A percentile compares a stretch with the other conserved stretches of the same genome.
Evolutionary conservation across 2,797 vertebrate genomes (phyloP).

Genomic region (Gila robusta): DNA sequence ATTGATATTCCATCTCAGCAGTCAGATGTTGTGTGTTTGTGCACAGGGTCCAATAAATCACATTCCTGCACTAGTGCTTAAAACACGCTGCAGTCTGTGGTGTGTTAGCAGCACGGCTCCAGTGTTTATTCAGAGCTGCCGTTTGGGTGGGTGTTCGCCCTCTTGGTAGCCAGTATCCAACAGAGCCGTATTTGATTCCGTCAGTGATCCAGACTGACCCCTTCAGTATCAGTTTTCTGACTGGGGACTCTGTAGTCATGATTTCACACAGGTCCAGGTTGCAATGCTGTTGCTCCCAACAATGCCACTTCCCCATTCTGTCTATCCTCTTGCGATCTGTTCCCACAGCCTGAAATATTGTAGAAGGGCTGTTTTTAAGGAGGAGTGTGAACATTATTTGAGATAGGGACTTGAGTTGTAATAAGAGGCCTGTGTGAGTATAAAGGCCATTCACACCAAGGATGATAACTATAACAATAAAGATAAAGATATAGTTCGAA

Average conservation of each 20-base stretch:
- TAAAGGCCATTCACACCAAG: background rate
- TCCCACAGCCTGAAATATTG: background rate
- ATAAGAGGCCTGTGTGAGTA: background rate
- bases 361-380: background rate
- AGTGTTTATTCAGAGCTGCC: constrained; percentile 31
- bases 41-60: constrained; percentile 12
- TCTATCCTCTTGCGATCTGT: background rate
- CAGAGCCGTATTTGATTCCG: constrained; percentile 48
- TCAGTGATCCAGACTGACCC: constrained; percentile 40
- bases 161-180: constrained; percentile 23
- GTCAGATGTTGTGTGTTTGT: constrained; percentile 1
- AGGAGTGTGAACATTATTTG: background rate
- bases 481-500: background rate
- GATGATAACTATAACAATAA: background rate
- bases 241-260: constrained; percentile 11
- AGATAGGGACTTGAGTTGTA: background rate
- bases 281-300: constrained; percentile 27
- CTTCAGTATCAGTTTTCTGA: constrained; percentile 35
- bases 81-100: background rate
- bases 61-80: constrained; percentile 22
- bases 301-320: constrained; percentile 25
- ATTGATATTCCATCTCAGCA: constrained; percentile 36
- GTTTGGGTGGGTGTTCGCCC: constrained; percentile 2
- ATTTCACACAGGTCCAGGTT: constrained; percentile 20
- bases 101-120: background rate